Conservation (phyloP, 2,113 vertebrate species). For the Gambusia holbrooki region DNA sequence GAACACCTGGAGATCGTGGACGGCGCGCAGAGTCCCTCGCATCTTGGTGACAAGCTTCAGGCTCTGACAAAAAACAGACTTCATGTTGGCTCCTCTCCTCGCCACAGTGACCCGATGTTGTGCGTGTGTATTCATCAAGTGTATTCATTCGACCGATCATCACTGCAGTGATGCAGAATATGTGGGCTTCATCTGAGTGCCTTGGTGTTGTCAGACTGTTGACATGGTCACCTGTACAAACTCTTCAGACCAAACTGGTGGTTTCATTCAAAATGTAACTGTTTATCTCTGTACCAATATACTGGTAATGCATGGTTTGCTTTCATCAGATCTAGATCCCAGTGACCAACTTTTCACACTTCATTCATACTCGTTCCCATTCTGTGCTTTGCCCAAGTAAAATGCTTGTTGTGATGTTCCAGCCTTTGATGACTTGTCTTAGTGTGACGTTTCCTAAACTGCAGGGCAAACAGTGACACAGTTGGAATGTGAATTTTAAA, state of each 20-base stretch:
- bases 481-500: background rate
- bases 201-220: background rate
- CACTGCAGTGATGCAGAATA: background rate
- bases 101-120: conserved; percentile 17
- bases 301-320: background rate
- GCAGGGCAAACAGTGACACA: background rate
- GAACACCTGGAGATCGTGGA: conserved; percentile 57
- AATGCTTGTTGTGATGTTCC: too few relatives aligned
- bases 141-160: background rate
- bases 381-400: too few relatives aligned
- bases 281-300: background rate
- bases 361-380: too few relatives aligned
- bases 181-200: background rate
- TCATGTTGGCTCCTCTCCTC: conserved; percentile 6
- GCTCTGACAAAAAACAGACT: conserved; percentile 40
- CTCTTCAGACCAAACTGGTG: background rate
- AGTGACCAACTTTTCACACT: too few relatives aligned
- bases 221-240: too few relatives aligned
- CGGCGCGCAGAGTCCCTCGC: background rate
- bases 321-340: too few relatives aligned
- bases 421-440: background rate
- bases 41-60: conserved; percentile 25
- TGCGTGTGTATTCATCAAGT: conserved; percentile 47
- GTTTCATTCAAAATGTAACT: background rate
- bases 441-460: background rate